Base-by-base conservation (phyloP, 1,140 invertebrate species). In the Coelopa frigida region DNA sequence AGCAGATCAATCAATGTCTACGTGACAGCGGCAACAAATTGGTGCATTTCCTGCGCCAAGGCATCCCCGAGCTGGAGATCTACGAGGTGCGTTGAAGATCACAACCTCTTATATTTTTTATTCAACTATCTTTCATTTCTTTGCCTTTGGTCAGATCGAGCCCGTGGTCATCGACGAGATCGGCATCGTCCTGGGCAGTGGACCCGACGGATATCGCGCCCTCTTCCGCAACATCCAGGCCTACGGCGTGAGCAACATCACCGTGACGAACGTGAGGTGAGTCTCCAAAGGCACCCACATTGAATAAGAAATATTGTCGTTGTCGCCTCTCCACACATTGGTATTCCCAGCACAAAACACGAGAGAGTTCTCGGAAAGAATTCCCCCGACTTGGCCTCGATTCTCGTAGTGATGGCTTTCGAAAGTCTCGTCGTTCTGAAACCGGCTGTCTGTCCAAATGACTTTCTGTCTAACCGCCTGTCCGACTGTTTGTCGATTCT, bases 141-240 rank as follows among this genome's bases (percentile, higher is more conserved):
- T 43, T 41, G 43, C 44, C 49, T 70, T 68, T 11, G n/a, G n/a
- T n/a, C 72, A 83, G 72, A 77, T 83, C 0, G 85, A 88, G 52
- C 83, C 84, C 0, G 83, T 87, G 36, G 62, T 84, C 4, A 80
- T 89, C 10, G 85, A 89, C 62, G 84, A 88, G 63, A 77, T 88
- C 29, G 79, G 83, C n/a, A 84, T 89, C 35, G 74, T 83, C 0
- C 64, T 89, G 32, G 85, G 85, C 33, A 78, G 72, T 5, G 85
- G 84, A 0, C 83, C 85, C 0, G 79, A 87, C 61, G 84, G 84
- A 0, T 89, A 89, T 68, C 75, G 80, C 29, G 85, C 84, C 0
- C 78, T 79, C 31, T 89, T 89, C 71, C 79, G 77, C 46, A 79
- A 87, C 56, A 83, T 89, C 32, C 77, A 84, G 42, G 86, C 85